Evolutionary conservation across 2,888 invertebrate species (phyloP), one percentile per base, ranked within the genome.

Genomic region (Apomyelois bistriatella): DNA sequence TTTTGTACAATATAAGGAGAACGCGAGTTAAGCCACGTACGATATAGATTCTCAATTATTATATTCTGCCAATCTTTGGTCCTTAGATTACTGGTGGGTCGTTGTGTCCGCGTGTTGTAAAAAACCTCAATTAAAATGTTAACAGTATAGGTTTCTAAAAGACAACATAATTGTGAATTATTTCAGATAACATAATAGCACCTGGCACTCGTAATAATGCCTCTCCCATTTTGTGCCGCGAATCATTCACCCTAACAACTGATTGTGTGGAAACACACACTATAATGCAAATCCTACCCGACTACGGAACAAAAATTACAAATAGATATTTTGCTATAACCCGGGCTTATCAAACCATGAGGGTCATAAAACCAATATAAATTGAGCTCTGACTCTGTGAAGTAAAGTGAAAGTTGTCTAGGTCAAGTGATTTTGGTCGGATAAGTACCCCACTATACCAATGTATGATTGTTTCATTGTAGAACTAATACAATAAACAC

Each of bases 271-370:
- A 65, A 64, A 64, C 59, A 64, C 56, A 57, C 56, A 55, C 22
- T 22, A 65, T 48, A 58, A 64, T 65, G 58, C 54, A 62, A 59
- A 66, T 62, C 61, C 59, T 61, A 64, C 66, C n/a, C 71, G 62
- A 64, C 65, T 60, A 55, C 53, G 48, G 55, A 65, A 72, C 66
- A 72, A 75, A 66, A 64, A 65, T 62, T 67, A 72, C 71, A 74
- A 74, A 72, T 68, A 73, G 69, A 74, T 75, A 74, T 68, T 70
- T 72, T 64, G 66, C 66, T 63, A 64, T 64, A 68, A 30, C 38
- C 56, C 60, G 57, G 58, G 70, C 71, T 73, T 70, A 72, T 73
- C 63, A 68, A 56, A 58, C 59, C 55, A 53, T 42, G 59, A 48
- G 65, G 65, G 66, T 59, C 53, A 46, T 40, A 53, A 22, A 28